Evolutionary conservation across 2,888 invertebrate genomes (phyloP).

Genomic region (Meganola albula): DNA sequence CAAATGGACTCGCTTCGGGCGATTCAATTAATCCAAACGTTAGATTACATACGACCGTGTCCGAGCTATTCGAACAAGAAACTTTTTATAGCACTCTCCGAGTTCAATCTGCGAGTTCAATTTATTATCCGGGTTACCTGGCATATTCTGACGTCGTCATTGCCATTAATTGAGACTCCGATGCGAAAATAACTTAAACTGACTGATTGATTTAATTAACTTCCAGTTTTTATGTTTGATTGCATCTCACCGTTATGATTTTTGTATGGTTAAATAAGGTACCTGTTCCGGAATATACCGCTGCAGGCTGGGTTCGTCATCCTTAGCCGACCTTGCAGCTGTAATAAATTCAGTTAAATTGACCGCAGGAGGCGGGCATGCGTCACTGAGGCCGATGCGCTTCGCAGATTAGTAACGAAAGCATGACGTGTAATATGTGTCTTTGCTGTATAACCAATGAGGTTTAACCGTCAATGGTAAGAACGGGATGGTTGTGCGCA

Average conservation of each 20-base stretch:
- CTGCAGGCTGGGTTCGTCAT: constrained; percentile 57
- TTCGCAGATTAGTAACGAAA: constrained; percentile 44
- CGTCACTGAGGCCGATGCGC: constrained; percentile 64
- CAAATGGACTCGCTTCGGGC: constrained; percentile 39
- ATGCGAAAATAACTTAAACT: constrained; percentile 15
- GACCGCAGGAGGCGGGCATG: constrained; percentile 57
- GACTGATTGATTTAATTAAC: constrained; percentile 10
- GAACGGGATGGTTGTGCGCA: constrained; percentile 50
- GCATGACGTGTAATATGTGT: constrained; percentile 38
- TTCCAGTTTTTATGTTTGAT: constrained; percentile 19
- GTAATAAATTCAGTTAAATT: constrained; percentile 70
- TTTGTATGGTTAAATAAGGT: constrained; percentile 33
- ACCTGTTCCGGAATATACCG: constrained; percentile 48
- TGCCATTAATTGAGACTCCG: constrained; percentile 36
- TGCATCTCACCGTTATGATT: constrained; percentile 24
- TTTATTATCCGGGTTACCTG: constrained; percentile 36
- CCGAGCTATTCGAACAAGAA: constrained; percentile 26
- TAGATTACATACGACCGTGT: constrained; percentile 41
- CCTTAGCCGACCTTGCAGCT: constrained; percentile 70
- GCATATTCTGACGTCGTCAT: constrained; percentile 25
- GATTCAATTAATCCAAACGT: constrained; percentile 52
- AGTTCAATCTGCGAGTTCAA: constrained; percentile 33
- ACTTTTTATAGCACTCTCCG: constrained; percentile 35
- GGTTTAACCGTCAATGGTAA: constrained; percentile 37
- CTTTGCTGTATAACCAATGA: constrained; percentile 32